Percentiles rank a stretch among this genome's conserved stretches.
These are phyloP conservation scores for Melanostoma mellinum DNA, from an alignment of 2,888 invertebrate genomes.

Conservation along the genomic window DNA sequence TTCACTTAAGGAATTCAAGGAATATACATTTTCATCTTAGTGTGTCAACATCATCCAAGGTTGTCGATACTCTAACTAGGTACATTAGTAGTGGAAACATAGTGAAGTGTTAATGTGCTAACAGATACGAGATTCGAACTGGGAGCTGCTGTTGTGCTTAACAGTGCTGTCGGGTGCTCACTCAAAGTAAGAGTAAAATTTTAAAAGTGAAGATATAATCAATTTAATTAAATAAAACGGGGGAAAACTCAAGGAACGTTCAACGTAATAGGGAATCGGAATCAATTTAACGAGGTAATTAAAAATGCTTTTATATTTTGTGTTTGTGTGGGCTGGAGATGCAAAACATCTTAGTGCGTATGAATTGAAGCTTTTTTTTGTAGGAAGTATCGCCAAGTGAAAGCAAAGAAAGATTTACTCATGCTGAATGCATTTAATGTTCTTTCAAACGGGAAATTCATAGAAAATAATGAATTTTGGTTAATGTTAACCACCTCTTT, in stretches of 20 bases:
- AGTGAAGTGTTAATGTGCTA: constrained; percentile 71
- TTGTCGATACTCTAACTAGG: constrained; percentile 52
- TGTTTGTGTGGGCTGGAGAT: neutral
- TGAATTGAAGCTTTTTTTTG: no score
- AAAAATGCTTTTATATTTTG: neutral
- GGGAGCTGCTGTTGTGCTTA: constrained; percentile 28
- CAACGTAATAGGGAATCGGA: constrained; percentile 2
- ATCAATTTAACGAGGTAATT: constrained; percentile 52
- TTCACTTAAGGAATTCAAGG: constrained; percentile 73
- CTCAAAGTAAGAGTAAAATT: constrained; percentile 65
- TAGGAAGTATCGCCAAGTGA: no score
- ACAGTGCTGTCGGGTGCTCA: constrained; percentile 45
- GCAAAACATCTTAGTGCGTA: neutral
- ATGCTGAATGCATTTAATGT: no score
- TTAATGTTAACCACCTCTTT: no score
- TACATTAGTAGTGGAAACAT: constrained; percentile 53
- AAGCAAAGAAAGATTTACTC: no score
- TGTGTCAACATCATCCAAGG: constrained; percentile 46
- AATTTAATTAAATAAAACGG: constrained; percentile 10
- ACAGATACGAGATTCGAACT: constrained; percentile 33
- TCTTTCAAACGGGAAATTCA: no score
- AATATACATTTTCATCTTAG: constrained; percentile 68
- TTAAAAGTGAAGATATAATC: constrained; percentile 31
- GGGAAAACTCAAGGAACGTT: constrained; percentile 22
- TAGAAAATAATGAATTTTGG: no score